Base-by-base conservation (phyloP, 37 sponge, comb jelly and placozoan species). In the Dysidea cf. avara region DNA sequence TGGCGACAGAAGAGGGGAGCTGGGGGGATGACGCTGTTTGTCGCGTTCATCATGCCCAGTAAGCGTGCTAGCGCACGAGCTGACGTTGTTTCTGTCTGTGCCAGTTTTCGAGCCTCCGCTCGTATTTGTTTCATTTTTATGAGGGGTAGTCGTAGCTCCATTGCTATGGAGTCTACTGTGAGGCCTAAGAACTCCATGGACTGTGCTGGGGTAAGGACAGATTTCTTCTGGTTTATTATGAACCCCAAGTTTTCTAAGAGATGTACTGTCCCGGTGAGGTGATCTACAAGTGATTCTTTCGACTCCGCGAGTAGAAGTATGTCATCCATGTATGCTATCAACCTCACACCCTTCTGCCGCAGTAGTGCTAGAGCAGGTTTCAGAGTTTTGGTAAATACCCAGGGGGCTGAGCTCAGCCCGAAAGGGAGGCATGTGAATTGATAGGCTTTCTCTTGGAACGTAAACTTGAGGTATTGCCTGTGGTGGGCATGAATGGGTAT, bases 321-420 rank as follows among this genome's bases (percentile, higher is more conserved):
- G 52, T 75, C 76, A 64, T 75, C 76, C 61, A 75, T 60, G 33
- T 75, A 75, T 13, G 62, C 53, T 14, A 75, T 63, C 21, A 75
- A 64, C 16, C 64, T 2, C 37, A 75, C 31, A 2, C 64, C 76
- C 64, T 39, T 34, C n/a, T 39, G 32, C 20, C 63, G 40, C 30
- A 75, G 64, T 21, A 49, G 64, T 21, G 75, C 63, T 2, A 47
- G 14, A 7, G 40, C 52, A 29, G 54, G 64, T 50, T 75, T 75
- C 55, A 75, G 51, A 33, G 76, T 75, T 64, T 75, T 75, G 6
- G 65, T 75, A 34, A 75, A 75, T 33, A 75, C 53, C 64, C 58
- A 74, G 22, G 75, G 60, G 63, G 75, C 72, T 5, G 39, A 26
- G n/a, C n/a, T 26, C 11, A 71, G 26, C 36, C 56, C 57, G 56